phyloP scores from a whole-genome alignment of 2,113 vertebrate genomes.

The Erythrocebus patas region DNA sequence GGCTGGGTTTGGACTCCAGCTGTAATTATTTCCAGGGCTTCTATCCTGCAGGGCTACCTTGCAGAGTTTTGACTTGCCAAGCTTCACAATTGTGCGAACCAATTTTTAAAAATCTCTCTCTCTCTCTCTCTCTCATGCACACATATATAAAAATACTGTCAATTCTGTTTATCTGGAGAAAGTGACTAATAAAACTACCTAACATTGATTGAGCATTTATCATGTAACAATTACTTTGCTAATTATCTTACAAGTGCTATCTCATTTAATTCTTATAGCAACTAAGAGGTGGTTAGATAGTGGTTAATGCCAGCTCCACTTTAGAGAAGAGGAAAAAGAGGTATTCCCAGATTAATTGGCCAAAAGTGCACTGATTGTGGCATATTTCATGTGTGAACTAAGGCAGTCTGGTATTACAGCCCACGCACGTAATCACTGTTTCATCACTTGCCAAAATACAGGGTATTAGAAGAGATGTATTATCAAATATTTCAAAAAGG shows the following conservation, averaged over 20 bases:
- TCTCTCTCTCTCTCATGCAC: background rate
- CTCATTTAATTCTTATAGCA: background rate
- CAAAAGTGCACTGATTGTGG: background rate
- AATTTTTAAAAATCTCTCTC: background rate
- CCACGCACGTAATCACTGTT: background rate
- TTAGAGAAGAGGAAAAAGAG: background rate
- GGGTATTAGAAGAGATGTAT: constrained; percentile 15
- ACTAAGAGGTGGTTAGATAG: background rate
- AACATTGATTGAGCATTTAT: background rate
- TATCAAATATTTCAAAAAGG: constrained; percentile 26
- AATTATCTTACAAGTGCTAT: background rate
- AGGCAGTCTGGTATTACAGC: background rate
- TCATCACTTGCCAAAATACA: constrained; percentile 15
- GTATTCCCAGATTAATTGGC: background rate
- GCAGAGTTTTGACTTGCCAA: background rate
- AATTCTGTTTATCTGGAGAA: background rate
- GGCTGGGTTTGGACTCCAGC: background rate
- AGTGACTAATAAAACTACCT: background rate
- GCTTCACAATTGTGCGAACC: background rate
- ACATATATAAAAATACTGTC: background rate
- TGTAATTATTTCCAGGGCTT: background rate
- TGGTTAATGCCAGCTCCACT: background rate
- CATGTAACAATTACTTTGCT: background rate
- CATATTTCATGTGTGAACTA: background rate
- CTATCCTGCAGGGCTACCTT: background rate